Percentiles rank a stretch among this genome's conserved stretches.
Evolutionary conservation across 2,797 vertebrate species (phyloP).

Genomic region (Psittacula derbiana): DNA sequence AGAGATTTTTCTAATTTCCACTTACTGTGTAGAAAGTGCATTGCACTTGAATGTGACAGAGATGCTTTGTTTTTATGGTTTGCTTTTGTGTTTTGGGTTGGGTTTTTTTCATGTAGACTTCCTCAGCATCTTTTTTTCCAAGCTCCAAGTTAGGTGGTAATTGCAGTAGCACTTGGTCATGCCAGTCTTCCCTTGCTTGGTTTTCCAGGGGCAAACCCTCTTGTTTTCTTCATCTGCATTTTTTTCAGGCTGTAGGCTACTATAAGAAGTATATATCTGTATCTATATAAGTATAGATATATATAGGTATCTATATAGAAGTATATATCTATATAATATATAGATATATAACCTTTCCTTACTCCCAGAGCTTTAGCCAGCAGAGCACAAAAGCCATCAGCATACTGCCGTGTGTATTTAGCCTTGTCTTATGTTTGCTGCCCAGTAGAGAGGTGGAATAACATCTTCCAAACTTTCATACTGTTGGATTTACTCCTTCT

Average conservation of each 20-base stretch:
- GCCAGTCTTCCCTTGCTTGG: not conserved
- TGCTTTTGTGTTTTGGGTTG: not conserved
- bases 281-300: not conserved
- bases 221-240: not conserved
- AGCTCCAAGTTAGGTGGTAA: not conserved
- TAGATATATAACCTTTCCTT: not conserved
- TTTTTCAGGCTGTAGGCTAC: not conserved
- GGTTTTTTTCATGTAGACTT: not conserved
- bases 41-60: not conserved
- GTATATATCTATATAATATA: not conserved
- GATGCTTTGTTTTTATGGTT: not conserved
- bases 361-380: not conserved
- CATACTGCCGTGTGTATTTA: not conserved
- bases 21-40: not conserved
- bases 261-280: not conserved
- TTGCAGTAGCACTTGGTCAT: not conserved
- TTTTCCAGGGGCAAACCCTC: not conserved
- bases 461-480: not conserved
- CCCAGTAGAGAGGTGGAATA: not conserved
- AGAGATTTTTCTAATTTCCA: not conserved
- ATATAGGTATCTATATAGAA: not conserved
- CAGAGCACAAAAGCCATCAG: not conserved
- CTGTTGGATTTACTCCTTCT: not conserved
- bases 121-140: not conserved
- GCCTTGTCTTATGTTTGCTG: not conserved